Evolutionary conservation across 1,140 invertebrate species (phyloP).

Genomic region (Apis florea): DNA sequence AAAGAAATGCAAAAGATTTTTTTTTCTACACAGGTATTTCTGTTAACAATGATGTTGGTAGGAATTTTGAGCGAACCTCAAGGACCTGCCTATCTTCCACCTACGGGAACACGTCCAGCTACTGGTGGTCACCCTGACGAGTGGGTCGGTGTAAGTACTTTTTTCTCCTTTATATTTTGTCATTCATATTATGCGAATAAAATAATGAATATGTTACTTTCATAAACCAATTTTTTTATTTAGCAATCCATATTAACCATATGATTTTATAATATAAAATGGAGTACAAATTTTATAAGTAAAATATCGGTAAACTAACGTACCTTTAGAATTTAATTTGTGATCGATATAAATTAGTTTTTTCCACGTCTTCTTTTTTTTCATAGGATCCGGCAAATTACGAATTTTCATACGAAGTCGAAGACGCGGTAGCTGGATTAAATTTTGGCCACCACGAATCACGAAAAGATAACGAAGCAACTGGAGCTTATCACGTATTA

Average conservation of each 20-base stretch:
- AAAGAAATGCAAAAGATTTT: not conserved
- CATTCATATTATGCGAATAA: not conserved
- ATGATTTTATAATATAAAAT: too few species aligned
- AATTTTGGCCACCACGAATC: constrained; percentile 85
- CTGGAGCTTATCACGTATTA: constrained; percentile 84
- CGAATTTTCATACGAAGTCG: constrained; percentile 85
- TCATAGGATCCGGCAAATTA: constrained; percentile 84
- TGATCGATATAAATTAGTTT: not conserved
- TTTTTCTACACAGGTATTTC: constrained; percentile 65
- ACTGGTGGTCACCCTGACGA: constrained; percentile 74
- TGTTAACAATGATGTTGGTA: constrained; percentile 71
- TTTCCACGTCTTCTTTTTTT: not conserved
- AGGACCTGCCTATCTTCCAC: constrained; percentile 81
- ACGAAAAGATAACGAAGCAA: constrained; percentile 82
- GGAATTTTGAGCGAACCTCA: constrained; percentile 76
- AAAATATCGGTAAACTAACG: too few species aligned
- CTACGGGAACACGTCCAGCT: constrained; percentile 69
- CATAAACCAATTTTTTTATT: not conserved
- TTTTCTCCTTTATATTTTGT: not conserved
- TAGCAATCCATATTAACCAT: not conserved
- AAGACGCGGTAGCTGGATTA: constrained; percentile 81
- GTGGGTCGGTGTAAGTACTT: constrained; percentile 76
- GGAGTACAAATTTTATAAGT: not conserved
- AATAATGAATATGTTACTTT: not conserved
- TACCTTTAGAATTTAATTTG: not conserved